phyloP scores from a whole-genome alignment of 1,140 invertebrate species.

The Lepidurus apus region DNA sequence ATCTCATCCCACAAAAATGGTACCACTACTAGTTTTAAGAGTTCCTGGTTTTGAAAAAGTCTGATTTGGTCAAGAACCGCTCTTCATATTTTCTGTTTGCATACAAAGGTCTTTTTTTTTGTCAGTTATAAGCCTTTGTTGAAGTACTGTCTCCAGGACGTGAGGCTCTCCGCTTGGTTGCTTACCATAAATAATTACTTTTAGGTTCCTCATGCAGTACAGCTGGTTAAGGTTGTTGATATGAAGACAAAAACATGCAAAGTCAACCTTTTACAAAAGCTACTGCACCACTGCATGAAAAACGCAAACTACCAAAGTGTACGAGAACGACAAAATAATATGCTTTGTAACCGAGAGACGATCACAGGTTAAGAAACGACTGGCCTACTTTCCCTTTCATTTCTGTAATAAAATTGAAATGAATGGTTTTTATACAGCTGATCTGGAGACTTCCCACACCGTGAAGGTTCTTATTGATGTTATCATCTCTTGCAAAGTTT shows the following conservation, averaged over 20 bases:
- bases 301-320: too few species aligned
- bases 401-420: too few species aligned
- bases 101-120: neutral
- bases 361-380: too few species aligned
- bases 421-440: too few species aligned
- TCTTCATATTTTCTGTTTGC: neutral
- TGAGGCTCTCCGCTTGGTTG: constrained; percentile 8
- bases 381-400: too few species aligned
- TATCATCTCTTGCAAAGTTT: neutral
- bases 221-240: neutral
- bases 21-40: neutral
- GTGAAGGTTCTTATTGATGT: neutral
- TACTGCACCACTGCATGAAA: neutral
- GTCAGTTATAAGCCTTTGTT: neutral
- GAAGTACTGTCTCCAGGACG: neutral
- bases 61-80: too few species aligned
- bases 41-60: too few species aligned
- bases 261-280: neutral
- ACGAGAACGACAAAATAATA: too few species aligned
- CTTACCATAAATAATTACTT: constrained; percentile 3
- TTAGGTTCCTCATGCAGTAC: neutral
- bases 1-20: neutral
- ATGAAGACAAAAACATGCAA: neutral
- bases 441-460: neutral
- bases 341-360: too few species aligned